Evolutionary conservation across 2,888 invertebrate genomes (phyloP), one percentile per base, ranked within the genome.

Genomic region (Erannis defoliaria): DNA sequence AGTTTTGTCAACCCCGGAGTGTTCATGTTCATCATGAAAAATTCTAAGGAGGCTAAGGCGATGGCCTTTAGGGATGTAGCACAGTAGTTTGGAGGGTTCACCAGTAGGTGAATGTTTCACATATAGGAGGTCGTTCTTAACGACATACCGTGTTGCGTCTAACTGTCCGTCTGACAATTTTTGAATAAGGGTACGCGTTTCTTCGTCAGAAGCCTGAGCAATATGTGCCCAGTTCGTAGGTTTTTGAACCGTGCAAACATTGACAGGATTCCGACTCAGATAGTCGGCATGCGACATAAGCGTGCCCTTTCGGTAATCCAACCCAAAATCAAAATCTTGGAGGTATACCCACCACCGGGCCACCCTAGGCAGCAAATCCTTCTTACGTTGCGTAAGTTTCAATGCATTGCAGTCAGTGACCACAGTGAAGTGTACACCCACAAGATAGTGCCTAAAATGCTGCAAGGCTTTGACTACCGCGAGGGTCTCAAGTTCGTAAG

Each of bases 391-490:
- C 0, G 75, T 75, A 0, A 56, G 1, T 55, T 76, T 74, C 0
- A 76, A 49, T 0, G 74, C 54, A 46, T 74, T 78, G 19, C 77
- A 78, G 14, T 77, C 74, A 0, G 74, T 75, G 0, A 76, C 61
- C 5, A 76, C 53, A 54, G 50, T 74, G 35, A 77, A 75, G 0
- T 31, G 2, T 0, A 65, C 46, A 0, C 74, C 73, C 0, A 73
- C n/a, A 0, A 77, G 10, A 35, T 74, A 74, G 3, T 71, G 70
- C 0, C 75, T 18, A 35, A 75, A 76, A 33, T 74, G 40, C 35
- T 70, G 67, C 4, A 74, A 21, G 0, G 72, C 70, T 8, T 58
- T 66, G 0, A 77, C 72, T 0, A 76, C 51, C 0, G 68, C 70
- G 5, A 63, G 38, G 0, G 67, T 71, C 31, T 68, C 66, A 0